Percentiles rank a stretch among this genome's conserved stretches.
phyloP scores from a whole-genome alignment of 2,113 vertebrate species.

The Carlito syrichta region DNA sequence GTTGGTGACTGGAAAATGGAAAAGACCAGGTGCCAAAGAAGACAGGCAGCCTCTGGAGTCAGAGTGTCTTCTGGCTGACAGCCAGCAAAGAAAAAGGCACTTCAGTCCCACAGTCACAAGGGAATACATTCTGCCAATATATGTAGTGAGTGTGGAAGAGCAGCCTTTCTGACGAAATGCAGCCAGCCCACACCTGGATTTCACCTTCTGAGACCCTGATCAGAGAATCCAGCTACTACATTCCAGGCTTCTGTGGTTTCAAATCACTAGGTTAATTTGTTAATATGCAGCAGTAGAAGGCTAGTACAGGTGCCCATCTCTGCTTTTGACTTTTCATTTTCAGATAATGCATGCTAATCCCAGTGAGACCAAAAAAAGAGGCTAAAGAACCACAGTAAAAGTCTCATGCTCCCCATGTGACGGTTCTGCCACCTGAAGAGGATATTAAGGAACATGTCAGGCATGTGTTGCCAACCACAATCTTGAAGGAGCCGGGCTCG shows the following conservation, averaged over 20 bases:
- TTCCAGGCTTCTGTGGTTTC: neutral
- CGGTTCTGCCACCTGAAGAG: neutral
- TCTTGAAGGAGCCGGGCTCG: too few species aligned
- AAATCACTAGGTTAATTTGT: neutral
- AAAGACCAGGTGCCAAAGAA: neutral
- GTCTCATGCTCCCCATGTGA: neutral
- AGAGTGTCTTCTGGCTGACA: neutral
- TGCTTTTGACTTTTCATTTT: neutral
- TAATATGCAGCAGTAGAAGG: neutral
- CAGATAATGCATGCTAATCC: neutral
- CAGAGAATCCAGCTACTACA: neutral
- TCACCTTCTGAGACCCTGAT: too few species aligned
- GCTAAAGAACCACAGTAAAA: neutral
- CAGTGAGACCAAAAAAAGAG: too few species aligned
- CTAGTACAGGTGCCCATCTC: neutral
- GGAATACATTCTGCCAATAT: neutral
- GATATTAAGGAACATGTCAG: neutral
- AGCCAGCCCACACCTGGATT: neutral
- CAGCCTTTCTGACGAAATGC: neutral
- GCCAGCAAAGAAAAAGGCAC: neutral
- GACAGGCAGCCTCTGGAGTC: neutral
- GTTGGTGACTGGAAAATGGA: neutral
- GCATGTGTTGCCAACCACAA: neutral
- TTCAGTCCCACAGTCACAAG: neutral
- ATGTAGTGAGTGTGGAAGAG: neutral